Evolutionary conservation across 2,888 invertebrate genomes (phyloP), one percentile per base, ranked within the genome.

Genomic region (Ophonus ardosiacus): DNA sequence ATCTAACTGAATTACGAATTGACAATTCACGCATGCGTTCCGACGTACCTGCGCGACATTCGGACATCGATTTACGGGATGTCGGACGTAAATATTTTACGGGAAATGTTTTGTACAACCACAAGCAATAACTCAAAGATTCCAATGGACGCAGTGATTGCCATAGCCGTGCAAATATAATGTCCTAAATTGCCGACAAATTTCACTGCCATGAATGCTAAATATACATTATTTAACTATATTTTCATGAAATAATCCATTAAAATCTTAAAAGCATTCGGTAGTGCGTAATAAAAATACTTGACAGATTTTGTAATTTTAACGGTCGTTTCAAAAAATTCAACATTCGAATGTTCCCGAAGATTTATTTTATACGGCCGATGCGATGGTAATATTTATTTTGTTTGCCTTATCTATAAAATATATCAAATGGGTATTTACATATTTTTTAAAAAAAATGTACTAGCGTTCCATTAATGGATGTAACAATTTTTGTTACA

Each of bases 61-160:
- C 81, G 38, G 40, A 57, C 65, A 21, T 68, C 68, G 57, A 71
- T 71, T 71, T 71, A 71, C 57, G 71, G 40, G 18, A 68, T 38
- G 68, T 68, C 71, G 57, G 57, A 56, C 82, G 82, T 57, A 71
- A 82, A 82, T 82, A 81, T 81, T 81, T 81, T 68, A 82, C 57
- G 68, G 31, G 68, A 57, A 57, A 68, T 51, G 63, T 81, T 68
- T 43, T 51, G 65, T 65, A 57, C 15, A 57, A 43, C 68, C 81
- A 24, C 65, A 81, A 24, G 68, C 81, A 68, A 81, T 81, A 65
- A 81, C 68, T 81, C 81, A 81, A 80, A 80, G 81, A 81, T 81
- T 68, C 81, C 81, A 68, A 68, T 63, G 68, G 43, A 38, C 63
- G 59, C 18, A 43, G 71, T 40, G 71, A 71, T 71, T 71, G 71